Evolutionary conservation across 1,140 invertebrate species (phyloP), one percentile per base, ranked within the genome.

Genomic region (Drosophila ironensis): DNA sequence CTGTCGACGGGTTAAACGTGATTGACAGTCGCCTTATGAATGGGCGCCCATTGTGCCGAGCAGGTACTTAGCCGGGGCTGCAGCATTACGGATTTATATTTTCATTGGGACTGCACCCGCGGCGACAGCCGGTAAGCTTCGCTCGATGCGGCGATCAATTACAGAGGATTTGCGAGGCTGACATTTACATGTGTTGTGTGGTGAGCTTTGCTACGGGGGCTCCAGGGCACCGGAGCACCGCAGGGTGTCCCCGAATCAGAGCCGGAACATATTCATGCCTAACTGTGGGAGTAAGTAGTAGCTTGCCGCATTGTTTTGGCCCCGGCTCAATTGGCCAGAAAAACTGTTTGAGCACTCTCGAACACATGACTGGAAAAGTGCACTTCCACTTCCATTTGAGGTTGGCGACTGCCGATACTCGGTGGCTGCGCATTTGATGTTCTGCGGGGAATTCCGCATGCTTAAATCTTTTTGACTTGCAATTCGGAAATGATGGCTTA

Each of bases 381-480:
- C 61, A 76, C 57, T 61, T 44, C 16, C 33, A 40, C 35, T 33
- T 52, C 1, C 30, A 14, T 33, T 24, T 73, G 69, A 56, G 8
- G 30, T 60, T 41, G 11, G n/a, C 7, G 24, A 9, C 48, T 16
- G 50, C 25, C 14, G 16, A 42, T 47, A 33, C 11, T 5, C 30
- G 30, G 14, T 33, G 5, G 33, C 25, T 66, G 45, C 35, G 28
- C 28, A 48, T 60, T 61, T 63, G 45, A 27, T 61, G 54, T 38
- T 30, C 24, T 72, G 53, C 51, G 53, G 84, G 82, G 84, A 88
- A 88, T 88, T 88, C 84, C 84, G 84, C 84, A 40, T 88, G 68
- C 84, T 80, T 88, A 84, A 72, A 75, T 88, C 86, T 51, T 73
- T 81, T 88, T 88, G 86, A 88, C 86, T 88, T 71, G 66, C 72